Evolutionary conservation across 2,797 vertebrate genomes (phyloP).

Genomic region (Lycodopsis pacificus): DNA sequence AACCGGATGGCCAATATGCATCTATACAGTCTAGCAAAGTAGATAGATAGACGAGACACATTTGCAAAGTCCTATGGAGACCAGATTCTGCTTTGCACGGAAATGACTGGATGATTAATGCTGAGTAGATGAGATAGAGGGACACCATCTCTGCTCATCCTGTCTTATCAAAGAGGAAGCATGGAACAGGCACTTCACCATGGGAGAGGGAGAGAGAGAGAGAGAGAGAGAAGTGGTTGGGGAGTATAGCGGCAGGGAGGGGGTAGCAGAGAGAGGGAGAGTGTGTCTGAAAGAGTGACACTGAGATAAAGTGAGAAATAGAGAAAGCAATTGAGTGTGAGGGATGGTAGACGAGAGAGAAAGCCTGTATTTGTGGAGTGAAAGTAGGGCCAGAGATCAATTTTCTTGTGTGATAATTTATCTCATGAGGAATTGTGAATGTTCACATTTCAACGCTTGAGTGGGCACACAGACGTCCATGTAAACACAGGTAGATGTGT

Average conservation of each 20-base stretch:
- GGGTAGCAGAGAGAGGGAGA: conserved; percentile 7
- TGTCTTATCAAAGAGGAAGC: conserved; percentile 40
- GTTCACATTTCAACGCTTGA: conserved; percentile 18
- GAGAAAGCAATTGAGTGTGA: conserved; percentile 52
- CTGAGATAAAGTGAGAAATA: conserved; percentile 59
- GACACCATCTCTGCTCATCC: conserved; percentile 40
- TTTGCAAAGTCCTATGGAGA: conserved; percentile 11
- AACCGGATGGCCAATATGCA: conserved; percentile 35
- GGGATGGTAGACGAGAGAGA: not conserved
- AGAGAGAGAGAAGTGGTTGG: not conserved
- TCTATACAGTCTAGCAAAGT: conserved; percentile 1
- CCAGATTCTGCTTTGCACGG: conserved; percentile 12
- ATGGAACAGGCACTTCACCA: conserved; percentile 27
- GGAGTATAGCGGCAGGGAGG: not conserved
- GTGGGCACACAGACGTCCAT: conserved; percentile 19
- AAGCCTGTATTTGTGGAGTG: conserved; percentile 17
- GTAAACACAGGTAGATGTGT: conserved; percentile 41
- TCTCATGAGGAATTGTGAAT: conserved; percentile 44
- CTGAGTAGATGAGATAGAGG: conserved; percentile 31
- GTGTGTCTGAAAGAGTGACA: conserved; percentile 44
- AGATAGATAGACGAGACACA: conserved; percentile 19
- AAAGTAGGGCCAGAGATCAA: not conserved
- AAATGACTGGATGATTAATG: conserved; percentile 41
- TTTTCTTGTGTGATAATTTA: conserved; percentile 34
- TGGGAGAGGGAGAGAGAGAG: not conserved